Percentiles rank a stretch among this genome's conserved stretches.
Conservation (phyloP, 2,888 invertebrate genomes). For the Aporophyla lueneburgensis region DNA sequence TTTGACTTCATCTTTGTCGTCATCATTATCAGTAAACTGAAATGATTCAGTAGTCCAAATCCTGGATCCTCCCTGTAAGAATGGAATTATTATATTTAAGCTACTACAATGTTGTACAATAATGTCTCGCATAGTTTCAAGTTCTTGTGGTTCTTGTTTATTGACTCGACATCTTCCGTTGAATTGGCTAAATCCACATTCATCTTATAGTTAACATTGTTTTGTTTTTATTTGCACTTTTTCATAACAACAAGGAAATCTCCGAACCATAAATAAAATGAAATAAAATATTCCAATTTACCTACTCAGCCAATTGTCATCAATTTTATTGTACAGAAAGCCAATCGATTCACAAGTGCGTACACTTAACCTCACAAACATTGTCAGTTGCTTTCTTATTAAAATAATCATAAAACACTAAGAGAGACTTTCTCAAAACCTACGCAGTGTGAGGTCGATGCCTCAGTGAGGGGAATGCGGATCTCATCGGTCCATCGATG, state of each 20-base stretch:
- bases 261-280: constrained; percentile 22
- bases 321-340: constrained; percentile 63
- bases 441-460: constrained; percentile 72
- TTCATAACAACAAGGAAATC: constrained; percentile 23
- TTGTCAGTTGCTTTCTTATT: constrained; percentile 67
- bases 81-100: too few species aligned
- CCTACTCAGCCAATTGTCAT: constrained; percentile 59
- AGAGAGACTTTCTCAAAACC: constrained; percentile 65
- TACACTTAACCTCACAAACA: constrained; percentile 66
- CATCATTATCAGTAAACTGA: not conserved
- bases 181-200: not conserved
- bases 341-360: constrained; percentile 64
- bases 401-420: constrained; percentile 71
- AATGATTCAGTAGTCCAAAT: not conserved
- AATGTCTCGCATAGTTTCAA: not conserved
- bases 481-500: constrained; percentile 74
- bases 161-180: not conserved
- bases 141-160: not conserved
- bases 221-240: not conserved
- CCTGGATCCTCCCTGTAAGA: not conserved
- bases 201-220: not conserved
- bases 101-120: not conserved
- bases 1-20: not conserved
- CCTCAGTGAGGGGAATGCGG: constrained; percentile 74
- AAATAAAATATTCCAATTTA: constrained; percentile 49